Evolutionary conservation across 2,888 invertebrate species (phyloP).

Genomic region (Ptychoptera contaminata): DNA sequence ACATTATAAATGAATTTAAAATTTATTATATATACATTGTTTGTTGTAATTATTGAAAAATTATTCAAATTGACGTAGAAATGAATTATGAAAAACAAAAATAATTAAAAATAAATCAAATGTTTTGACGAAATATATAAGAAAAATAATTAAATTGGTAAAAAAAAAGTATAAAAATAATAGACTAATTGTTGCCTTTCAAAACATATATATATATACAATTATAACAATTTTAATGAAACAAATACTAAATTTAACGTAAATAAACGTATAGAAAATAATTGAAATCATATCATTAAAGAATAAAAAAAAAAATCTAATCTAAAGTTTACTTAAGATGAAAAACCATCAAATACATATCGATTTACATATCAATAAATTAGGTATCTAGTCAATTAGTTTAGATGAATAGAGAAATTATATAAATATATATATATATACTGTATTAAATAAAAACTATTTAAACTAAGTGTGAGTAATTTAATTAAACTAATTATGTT

Average conservation of each 20-base stretch:
- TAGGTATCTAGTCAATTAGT: no score
- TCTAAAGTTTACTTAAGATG: constrained; percentile 2
- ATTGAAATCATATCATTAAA: constrained; percentile 2
- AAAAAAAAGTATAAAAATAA: not conserved
- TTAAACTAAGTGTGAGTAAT: no score
- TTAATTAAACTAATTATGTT: no score
- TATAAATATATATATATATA: no score
- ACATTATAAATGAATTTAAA: no score
- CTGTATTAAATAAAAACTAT: no score
- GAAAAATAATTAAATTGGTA: not conserved
- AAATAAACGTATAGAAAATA: constrained; percentile 2
- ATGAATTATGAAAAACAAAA: not conserved
- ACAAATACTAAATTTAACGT: not conserved
- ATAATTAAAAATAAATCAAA: not conserved
- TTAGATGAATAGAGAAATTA: no score
- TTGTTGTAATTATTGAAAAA: not conserved
- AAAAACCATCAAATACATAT: constrained; percentile 3
- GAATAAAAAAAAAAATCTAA: no score
- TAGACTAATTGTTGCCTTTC: not conserved
- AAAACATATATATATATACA: constrained; percentile 1
- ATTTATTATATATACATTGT: no score
- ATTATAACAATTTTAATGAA: not conserved
- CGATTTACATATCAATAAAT: not conserved
- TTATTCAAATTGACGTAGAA: not conserved
- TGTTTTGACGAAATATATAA: not conserved